phyloP scores from a whole-genome alignment of 2,888 invertebrate species.

The Plagodis dolabraria region DNA sequence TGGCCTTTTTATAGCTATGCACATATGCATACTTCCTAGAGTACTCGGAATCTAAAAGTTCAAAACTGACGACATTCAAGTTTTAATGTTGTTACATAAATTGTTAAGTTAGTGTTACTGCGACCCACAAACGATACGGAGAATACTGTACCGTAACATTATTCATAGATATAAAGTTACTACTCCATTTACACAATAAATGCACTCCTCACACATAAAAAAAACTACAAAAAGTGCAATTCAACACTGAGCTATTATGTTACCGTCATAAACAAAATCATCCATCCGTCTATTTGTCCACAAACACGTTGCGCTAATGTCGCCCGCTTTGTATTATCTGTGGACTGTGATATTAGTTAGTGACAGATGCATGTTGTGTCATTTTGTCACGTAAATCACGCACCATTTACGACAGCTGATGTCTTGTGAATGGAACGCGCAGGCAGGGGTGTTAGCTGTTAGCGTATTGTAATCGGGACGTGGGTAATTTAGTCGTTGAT shows the following conservation, averaged over 20 bases:
- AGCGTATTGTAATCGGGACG: not conserved
- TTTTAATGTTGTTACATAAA: too few species aligned
- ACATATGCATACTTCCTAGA: too few species aligned
- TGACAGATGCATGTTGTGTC: slow-evolving; percentile 30
- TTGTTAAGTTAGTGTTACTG: too few species aligned
- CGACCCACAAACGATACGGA: too few species aligned
- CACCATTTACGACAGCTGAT: slow-evolving; percentile 20
- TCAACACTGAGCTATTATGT: slow-evolving; percentile 26
- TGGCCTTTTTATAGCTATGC: too few species aligned
- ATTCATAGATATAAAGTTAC: slow-evolving; percentile 19
- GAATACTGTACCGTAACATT: not conserved
- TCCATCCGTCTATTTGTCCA: slow-evolving; percentile 33
- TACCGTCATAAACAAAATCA: slow-evolving; percentile 24
- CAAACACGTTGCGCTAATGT: slow-evolving; percentile 37
- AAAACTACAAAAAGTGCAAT: slow-evolving; percentile 20
- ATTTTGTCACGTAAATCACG: slow-evolving; percentile 28
- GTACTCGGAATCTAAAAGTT: too few species aligned
- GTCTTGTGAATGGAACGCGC: slow-evolving; percentile 12
- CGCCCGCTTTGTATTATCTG: slow-evolving; percentile 11
- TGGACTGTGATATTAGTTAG: not conserved
- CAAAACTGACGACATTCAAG: too few species aligned
- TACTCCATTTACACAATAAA: slow-evolving; percentile 10
- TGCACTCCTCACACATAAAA: slow-evolving; percentile 10
- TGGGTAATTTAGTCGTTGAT: not conserved
- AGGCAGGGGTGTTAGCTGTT: slow-evolving; percentile 9